Percentiles rank a stretch among this genome's conserved stretches.
phyloP scores from a whole-genome alignment of 2,797 vertebrate genomes.

The Poecilia gillii region DNA sequence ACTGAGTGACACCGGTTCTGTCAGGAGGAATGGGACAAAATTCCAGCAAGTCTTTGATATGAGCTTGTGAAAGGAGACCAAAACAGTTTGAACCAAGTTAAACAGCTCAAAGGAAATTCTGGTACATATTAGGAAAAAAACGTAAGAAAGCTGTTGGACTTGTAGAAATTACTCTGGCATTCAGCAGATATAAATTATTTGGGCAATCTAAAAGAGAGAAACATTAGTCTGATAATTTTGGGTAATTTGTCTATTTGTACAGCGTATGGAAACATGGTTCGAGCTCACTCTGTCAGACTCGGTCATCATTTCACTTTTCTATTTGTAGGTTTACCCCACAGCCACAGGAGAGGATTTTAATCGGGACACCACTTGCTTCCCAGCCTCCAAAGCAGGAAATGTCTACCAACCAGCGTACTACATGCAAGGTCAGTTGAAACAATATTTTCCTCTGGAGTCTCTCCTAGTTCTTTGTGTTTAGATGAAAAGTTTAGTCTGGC shows the following conservation, averaged over 20 bases:
- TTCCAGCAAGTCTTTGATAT: not conserved
- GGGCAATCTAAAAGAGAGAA: not conserved
- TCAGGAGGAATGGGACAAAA: not conserved
- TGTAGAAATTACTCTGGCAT: not conserved
- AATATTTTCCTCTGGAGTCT: slow-evolving; percentile 15
- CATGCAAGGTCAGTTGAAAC: slow-evolving; percentile 85
- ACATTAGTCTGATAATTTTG: not conserved
- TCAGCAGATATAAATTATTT: not conserved
- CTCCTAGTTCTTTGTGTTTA: slow-evolving; percentile 26
- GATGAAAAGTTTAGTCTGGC: slow-evolving; percentile 31
- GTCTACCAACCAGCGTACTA: slow-evolving; percentile 90
- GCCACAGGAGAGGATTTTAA: slow-evolving; percentile 91
- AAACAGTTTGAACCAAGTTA: not conserved
- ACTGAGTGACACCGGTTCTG: not conserved
- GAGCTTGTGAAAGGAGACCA: not conserved
- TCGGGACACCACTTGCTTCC: slow-evolving; percentile 86
- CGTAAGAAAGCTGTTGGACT: not conserved
- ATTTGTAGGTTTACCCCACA: slow-evolving; percentile 72
- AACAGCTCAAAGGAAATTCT: not conserved
- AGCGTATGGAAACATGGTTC: not conserved
- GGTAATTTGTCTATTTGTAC: not conserved
- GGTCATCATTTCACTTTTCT: not conserved
- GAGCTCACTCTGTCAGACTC: not conserved
- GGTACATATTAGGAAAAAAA: not conserved
- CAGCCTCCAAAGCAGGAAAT: slow-evolving; percentile 87